Conservation (phyloP, 1,140 invertebrate genomes). For the Eciton burchellii region DNA sequence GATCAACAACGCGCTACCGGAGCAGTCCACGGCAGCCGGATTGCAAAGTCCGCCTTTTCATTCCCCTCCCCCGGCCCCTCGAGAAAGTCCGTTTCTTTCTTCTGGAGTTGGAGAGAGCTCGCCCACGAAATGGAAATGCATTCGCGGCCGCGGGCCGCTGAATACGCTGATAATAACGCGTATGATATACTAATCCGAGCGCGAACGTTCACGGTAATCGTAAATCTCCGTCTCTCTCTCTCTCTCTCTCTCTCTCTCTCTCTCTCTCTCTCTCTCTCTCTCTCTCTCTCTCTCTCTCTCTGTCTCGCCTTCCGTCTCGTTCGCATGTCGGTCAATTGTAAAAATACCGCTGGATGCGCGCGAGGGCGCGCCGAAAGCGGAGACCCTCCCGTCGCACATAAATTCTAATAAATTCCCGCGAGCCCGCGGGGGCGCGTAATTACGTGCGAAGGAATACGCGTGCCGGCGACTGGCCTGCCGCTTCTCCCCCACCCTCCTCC, state of each 20-base stretch:
- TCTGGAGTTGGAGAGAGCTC: background rate
- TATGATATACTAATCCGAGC: conserved; percentile 63
- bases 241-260: background rate
- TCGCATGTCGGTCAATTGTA: conserved; percentile 46
- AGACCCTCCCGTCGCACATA: conserved; percentile 22
- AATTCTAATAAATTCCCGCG: conserved; percentile 22
- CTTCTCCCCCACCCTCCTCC: too few species aligned
- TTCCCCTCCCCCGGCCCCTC: background rate
- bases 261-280: background rate
- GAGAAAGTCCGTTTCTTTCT: background rate
- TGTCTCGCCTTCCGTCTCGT: background rate
- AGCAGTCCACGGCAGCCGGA: background rate
- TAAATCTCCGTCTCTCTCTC: conserved; percentile 48
- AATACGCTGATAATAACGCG: conserved; percentile 63
- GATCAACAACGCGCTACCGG: conserved; percentile 32
- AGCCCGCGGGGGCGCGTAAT: conserved; percentile 9
- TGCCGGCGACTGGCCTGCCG: background rate
- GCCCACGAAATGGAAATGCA: conserved; percentile 61
- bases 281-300: background rate
- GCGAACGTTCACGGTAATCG: conserved; percentile 50
- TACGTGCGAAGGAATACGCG: conserved; percentile 9
- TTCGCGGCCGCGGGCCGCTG: conserved; percentile 56
- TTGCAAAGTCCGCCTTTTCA: conserved; percentile 44
- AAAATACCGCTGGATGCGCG: conserved; percentile 28
- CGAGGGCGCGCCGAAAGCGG: conserved; percentile 22